These are phyloP conservation scores for Ceraclea dissimilis DNA, from an alignment of 2,888 invertebrate genomes.

Conservation along the genomic window DNA sequence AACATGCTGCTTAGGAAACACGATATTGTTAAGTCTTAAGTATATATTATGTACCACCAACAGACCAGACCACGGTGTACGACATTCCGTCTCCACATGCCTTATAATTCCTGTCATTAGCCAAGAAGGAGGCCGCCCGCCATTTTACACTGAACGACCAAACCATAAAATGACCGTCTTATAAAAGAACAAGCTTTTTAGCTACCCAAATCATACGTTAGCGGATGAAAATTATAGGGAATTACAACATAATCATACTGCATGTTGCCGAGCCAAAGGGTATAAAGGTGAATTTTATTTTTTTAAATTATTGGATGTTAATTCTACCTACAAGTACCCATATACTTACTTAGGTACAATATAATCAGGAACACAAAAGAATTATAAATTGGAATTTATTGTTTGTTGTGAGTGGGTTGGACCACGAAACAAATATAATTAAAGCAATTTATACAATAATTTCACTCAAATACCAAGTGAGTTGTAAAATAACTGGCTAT, in stretches of 20 bases:
- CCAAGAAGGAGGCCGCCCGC: slow-evolving; percentile 13
- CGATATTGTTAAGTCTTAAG: no score
- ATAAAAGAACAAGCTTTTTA: slow-evolving; percentile 25
- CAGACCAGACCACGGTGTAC: neutral
- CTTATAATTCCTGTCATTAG: slow-evolving; percentile 23
- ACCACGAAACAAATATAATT: neutral
- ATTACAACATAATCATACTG: slow-evolving; percentile 23
- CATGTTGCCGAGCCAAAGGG: slow-evolving; percentile 1
- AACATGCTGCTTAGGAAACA: no score
- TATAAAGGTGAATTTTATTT: neutral
- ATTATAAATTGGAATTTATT: neutral
- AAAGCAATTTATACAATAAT: neutral
- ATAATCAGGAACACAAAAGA: neutral
- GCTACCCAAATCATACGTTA: slow-evolving; percentile 24
- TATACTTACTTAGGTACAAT: no score
- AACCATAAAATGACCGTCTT: slow-evolving; percentile 24
- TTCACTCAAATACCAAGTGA: no score
- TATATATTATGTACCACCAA: neutral
- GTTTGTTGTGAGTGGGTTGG: neutral
- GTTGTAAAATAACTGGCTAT: no score
- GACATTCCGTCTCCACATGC: slow-evolving; percentile 17
- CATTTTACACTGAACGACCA: slow-evolving; percentile 24
- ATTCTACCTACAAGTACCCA: no score
- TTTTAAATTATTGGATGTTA: neutral
- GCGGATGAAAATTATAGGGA: slow-evolving; percentile 21